Evolutionary conservation across 2,113 vertebrate genomes (phyloP), one percentile per base, ranked within the genome.

Genomic region (Heterochromis multidens): DNA sequence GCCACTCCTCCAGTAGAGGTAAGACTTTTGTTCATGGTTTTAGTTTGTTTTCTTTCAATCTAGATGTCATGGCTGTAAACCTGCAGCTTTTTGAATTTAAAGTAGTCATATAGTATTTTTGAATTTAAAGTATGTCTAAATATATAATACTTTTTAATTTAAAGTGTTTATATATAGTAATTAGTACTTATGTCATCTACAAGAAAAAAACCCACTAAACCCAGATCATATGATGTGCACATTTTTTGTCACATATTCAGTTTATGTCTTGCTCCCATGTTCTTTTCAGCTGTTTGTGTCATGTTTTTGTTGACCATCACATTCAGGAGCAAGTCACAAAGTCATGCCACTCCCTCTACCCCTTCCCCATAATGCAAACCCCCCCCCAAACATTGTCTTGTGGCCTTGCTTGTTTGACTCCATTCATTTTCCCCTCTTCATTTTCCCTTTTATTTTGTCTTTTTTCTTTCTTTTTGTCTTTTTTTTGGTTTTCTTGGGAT

Each of bases 1-100:
- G 96, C 98, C 58, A 98, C 99, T 0, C 98, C 98, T 0, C 98
- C 98, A 40, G 99, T 99, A 4, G 99, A 99, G 98, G 99, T 99
- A 97, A 97, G 97, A 89, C 6, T 27, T 37, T 10, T 29, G 8
- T 1, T 59, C 7, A 10, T 40, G 23, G 23, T 59, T 25, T 31
- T 61, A 25, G 16, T 40, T 61, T 0, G 19, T 23, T 40, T n/a
- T 23, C 17, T 46, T 8, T 3, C 56, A 33, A 62, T 7, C 3
- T 37, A 33, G 8, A 56, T 25, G 10, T 63, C 3, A 57, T 17
- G 2, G 7, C 4, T 25, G 5, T 29, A 77, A 74, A 43, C 17
- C 62, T 7, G 16, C 4, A 49, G 43, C 14, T 46, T 14, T 46
- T 46, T 5, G 2, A 46, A 46, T 13, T 11, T 43, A 14, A 43